Evolutionary conservation across 2,888 invertebrate genomes (phyloP).

Genomic region (Hypercompe scribonia): DNA sequence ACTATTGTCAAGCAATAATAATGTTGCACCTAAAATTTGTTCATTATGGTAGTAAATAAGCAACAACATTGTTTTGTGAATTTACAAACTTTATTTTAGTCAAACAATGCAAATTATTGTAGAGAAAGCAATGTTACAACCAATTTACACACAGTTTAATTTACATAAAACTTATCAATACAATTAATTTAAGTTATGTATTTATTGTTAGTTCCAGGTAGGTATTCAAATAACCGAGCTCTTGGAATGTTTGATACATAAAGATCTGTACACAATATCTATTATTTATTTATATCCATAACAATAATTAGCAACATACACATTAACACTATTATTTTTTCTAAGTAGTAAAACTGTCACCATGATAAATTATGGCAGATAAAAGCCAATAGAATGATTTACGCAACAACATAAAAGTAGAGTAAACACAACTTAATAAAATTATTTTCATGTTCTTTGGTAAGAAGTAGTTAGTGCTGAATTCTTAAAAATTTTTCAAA

Average conservation of each 20-base stretch:
- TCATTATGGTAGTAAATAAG: conserved; percentile 26
- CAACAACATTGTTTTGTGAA: conserved; percentile 35
- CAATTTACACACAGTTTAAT: conserved; percentile 49
- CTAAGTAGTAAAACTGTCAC: not conserved
- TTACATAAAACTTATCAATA: conserved; percentile 46
- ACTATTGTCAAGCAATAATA: not conserved
- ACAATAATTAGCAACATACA: conserved; percentile 5
- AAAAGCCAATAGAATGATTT: conserved; percentile 10
- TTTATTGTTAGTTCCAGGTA: conserved; percentile 43
- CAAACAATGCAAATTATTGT: conserved; percentile 45
- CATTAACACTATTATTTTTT: not conserved
- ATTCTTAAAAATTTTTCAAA: conserved; percentile 14
- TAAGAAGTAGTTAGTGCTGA: conserved; percentile 36
- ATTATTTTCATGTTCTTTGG: conserved; percentile 41
- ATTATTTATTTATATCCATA: conserved; percentile 22
- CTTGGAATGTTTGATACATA: conserved; percentile 57
- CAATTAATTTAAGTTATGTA: conserved; percentile 26
- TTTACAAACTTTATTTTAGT: conserved; percentile 55
- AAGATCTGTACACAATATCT: conserved; percentile 27
- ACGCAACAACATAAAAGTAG: conserved; percentile 17
- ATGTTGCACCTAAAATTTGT: not conserved
- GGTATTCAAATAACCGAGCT: conserved; percentile 49
- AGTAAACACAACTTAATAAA: conserved; percentile 32
- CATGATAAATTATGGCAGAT: conserved; percentile 4
- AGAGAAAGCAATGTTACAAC: conserved; percentile 48